Base-by-base conservation (phyloP, 2,888 invertebrate species). In the Eubasilissa splendida region DNA sequence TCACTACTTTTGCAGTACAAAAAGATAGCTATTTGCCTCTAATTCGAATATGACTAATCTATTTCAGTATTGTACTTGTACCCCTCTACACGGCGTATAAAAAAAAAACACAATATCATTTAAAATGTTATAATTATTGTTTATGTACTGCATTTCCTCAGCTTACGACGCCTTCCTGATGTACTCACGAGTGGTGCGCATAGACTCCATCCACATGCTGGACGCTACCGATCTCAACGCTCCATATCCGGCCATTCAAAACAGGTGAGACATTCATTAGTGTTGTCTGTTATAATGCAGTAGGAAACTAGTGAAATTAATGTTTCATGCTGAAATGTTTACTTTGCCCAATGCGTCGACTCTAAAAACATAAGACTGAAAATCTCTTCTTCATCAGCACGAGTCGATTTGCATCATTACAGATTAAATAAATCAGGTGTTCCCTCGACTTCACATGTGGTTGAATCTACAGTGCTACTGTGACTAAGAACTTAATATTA, bases 121-220 rank as follows among this genome's bases (percentile, higher is more conserved):
- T 22, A 22, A 22, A 22, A 22, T 22, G 1, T 22, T 22, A 42
- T 42, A 42, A 42, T 7, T 42, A 42, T 42, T 42, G 42, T 42
- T 42, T 42, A 42, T 42, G 42, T n/a, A 7, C n/a, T 68, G 68
- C 83, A 83, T 75, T 78, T 83, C 88, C 87, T 82, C 90, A 94
- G 95, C 94, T 63, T 95, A 95, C 87, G 93, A 94, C 80, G 94
- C 93, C 79, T 97, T 97, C 88, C 89, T 97, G 84, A 93, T 97
- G 89, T 97, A 93, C 89, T 96, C 97, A 60, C 92, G 94, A 83
- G 95, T 96, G 77, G 93, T 94, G 60, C 92, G 93, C 84, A 94
- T 98, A 81, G 96, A 96, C 86, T 96, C 95, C 85, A 93, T 96
- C 22, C 95, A 95, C 85, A 92, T 96, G 87, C 91, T 92, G 50